Evolutionary conservation across 2,888 invertebrate species (phyloP), one percentile per base, ranked within the genome.

Genomic region (Hylaea fasciaria): DNA sequence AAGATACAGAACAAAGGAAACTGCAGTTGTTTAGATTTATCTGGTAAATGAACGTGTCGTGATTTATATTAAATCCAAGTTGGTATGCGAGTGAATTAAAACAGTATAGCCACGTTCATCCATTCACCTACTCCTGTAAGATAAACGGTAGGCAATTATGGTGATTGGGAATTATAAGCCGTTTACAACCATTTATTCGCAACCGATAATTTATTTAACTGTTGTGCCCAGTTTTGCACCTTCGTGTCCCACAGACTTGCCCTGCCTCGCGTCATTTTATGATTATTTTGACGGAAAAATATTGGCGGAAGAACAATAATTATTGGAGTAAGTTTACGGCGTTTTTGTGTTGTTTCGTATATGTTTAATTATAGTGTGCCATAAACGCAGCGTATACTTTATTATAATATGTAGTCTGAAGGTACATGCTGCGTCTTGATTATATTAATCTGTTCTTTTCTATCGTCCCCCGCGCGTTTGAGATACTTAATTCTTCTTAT

Each of bases 61-160:
- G 11, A 43, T 45, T 17, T 28, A 57, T 40, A 29, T 46, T 16
- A 51, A 57, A 47, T 22, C 12, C 7, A 14, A 37, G 28, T 17
- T 47, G 39, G 40, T 44, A 48, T 37, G 44, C 13, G 44, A 52
- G 13, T 13, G 46, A 32, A 32, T 39, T 49, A 41, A 35, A 37
- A 39, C 16, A 35, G 43, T 51, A 54, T 17, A 46, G 17, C 49
- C 54, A 46, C 41, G 49, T 64, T 62, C 32, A 47, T 45, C 28
- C 45, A 57, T 44, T 62, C 59, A 57, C 56, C 43, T 56, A 49
- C 50, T 62, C 54, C 22, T 14, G 28, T 10, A 29, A 35, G 40
- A 49, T 55, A 48, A 57, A 65, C 61, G 52, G 65, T 54, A 14
- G 32, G 39, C 63, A 64, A 60, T 68, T 65, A 64, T 53, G 32